Percentiles rank a stretch among this genome's conserved stretches.
These are phyloP conservation scores for Picus viridis DNA, from an alignment of 2,797 vertebrate species.

Conservation along the genomic window DNA sequence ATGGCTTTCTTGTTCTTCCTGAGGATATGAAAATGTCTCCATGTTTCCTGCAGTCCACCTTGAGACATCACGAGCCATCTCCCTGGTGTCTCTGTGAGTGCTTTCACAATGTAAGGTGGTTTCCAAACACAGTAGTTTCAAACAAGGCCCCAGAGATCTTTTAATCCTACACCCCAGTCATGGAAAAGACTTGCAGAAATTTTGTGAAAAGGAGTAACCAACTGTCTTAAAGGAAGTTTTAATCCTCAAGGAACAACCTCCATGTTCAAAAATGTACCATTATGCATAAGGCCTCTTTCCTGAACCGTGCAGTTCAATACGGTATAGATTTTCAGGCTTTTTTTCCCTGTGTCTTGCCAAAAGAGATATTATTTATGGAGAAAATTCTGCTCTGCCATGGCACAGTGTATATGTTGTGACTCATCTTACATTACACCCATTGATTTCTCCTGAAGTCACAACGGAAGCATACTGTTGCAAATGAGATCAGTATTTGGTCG, in stretches of 20 bases:
- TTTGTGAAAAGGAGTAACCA: background rate
- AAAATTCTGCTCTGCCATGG: background rate
- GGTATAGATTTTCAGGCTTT: background rate
- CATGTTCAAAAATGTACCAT: background rate
- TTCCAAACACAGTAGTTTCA: background rate
- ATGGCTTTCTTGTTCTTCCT: background rate
- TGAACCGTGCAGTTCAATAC: background rate
- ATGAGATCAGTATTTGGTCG: constrained; percentile 1
- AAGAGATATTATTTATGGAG: constrained; percentile 16
- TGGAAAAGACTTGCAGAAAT: background rate
- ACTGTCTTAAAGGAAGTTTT: background rate
- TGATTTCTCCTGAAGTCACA: constrained; percentile 26
- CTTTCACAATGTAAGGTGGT: background rate
- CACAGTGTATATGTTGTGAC: background rate
- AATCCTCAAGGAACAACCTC: background rate
- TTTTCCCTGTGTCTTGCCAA: background rate
- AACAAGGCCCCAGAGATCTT: background rate
- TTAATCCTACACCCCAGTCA: background rate
- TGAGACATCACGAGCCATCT: background rate
- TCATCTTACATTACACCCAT: background rate
- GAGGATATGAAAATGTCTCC: background rate
- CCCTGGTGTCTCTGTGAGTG: background rate
- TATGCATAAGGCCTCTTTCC: background rate
- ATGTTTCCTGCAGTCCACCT: background rate
- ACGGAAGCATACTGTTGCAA: background rate